These are phyloP conservation scores for Caracal caracal DNA, from an alignment of 2,113 vertebrate genomes.

Conservation along the genomic window DNA sequence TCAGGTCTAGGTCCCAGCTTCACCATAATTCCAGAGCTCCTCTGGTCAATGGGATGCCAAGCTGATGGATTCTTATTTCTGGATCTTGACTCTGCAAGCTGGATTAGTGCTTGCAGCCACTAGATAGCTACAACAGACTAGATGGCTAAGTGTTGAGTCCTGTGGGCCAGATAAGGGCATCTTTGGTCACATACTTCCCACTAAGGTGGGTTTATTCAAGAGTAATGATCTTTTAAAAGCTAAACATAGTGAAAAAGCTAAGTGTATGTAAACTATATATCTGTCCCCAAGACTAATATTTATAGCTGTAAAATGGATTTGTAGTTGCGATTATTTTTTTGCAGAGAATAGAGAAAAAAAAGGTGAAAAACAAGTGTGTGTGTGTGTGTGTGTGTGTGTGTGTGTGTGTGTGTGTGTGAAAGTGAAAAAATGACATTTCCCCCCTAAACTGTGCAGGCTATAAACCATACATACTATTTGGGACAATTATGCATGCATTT, in stretches of 20 bases:
- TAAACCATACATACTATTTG: neutral
- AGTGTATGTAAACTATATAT: neutral
- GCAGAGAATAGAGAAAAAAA: conserved; percentile 1
- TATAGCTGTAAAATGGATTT: conserved; percentile 9
- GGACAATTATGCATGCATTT: neutral
- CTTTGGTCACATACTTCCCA: neutral
- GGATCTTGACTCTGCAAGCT: neutral
- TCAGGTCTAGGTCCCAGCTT: neutral
- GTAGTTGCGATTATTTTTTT: neutral
- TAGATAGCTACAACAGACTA: neutral
- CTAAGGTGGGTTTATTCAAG: neutral
- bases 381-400: neutral
- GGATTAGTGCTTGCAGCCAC: neutral
- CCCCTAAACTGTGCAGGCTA: neutral
- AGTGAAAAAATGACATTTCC: conserved; percentile 21
- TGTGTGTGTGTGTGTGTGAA: neutral
- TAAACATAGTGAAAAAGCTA: neutral
- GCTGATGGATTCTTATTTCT: conserved; percentile 29
- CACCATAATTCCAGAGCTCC: neutral
- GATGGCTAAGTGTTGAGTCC: neutral
- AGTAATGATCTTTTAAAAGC: neutral
- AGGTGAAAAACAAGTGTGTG: neutral
- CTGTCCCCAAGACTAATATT: neutral
- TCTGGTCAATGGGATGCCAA: neutral
- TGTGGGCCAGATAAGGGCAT: neutral